Conservation (phyloP, 2,797 vertebrate genomes). For the Cryptoprocta ferox region DNA sequence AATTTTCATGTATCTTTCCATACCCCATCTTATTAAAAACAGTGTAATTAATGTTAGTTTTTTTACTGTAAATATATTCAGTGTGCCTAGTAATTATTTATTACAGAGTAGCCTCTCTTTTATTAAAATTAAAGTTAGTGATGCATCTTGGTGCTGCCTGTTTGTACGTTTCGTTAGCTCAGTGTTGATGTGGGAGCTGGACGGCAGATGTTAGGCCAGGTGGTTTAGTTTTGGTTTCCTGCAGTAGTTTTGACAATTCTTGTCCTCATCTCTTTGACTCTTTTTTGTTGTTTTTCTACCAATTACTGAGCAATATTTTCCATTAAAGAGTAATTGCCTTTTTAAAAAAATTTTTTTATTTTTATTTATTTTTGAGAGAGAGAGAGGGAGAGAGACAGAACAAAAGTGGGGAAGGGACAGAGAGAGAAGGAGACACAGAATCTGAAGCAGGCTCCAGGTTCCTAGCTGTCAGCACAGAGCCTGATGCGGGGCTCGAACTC, state of each 20-base stretch:
- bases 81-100: not conserved
- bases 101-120: not conserved
- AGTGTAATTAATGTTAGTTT: not conserved
- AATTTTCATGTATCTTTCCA: not conserved
- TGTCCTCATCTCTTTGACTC: not conserved
- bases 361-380: too few species aligned
- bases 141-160: not conserved
- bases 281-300: not conserved
- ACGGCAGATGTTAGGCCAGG: not conserved
- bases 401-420: too few species aligned
- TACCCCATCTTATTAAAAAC: not conserved
- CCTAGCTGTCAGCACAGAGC: too few species aligned
- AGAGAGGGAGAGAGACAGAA: too few species aligned
- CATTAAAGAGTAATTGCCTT: not conserved
- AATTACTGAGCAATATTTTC: not conserved
- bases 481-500: too few species aligned
- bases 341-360: not conserved
- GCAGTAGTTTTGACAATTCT: not conserved
- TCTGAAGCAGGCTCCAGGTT: too few species aligned
- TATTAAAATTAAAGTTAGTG: not conserved
- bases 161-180: not conserved
- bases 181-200: not conserved
- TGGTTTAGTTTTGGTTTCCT: not conserved
- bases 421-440: too few species aligned
- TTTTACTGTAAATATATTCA: not conserved